Evolutionary conservation across 2,797 vertebrate species (phyloP), one percentile per base, ranked within the genome.

Genomic region (Chelmon rostratus): DNA sequence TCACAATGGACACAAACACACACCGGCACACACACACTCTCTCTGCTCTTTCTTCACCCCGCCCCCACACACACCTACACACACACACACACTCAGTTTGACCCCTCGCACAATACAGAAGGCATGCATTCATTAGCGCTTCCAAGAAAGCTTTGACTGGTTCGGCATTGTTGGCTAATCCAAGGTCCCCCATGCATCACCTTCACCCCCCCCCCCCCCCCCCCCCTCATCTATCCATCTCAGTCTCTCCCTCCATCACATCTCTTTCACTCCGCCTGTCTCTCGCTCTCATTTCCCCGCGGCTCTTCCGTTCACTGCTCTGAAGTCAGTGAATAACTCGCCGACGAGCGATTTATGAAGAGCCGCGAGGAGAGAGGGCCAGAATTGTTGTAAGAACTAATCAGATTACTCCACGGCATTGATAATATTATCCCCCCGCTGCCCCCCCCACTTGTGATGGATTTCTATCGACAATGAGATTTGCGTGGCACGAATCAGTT

Each of bases 111-210:
- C 88, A 90, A 93, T 86, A 71, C 74, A 57, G 86, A 49, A 89
- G 81, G 79, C 78, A 67, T 90, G 81, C 90, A 91, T 92, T 94
- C 89, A 91, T 93, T 86, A 84, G 67, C 16, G 40, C 11, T 73
- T 86, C 87, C 78, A 37, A 88, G 86, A 86, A 90, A 81, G 69
- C 86, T 91, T 84, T 79, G 83, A 84, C 86, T 72, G 67, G 54
- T 85, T 28, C 40, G 38, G 50, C 82, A 84, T 86, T 88, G 88
- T 91, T 85, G 64, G 73, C 57, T 81, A 83, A 91, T 90, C 88
- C 83, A 67, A 70, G 73, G 84, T 88, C 91, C 91, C 85, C 82
- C 79, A 35, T 88, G 86, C 89, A 88, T 91, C 89, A 78, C 76
- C 86, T 83, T 69, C 81, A 68, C 77, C 46, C 31, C 38, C 35